These are phyloP conservation scores for Argopecten irradians DNA, from an alignment of 1,140 invertebrate species.

Conservation along the genomic window DNA sequence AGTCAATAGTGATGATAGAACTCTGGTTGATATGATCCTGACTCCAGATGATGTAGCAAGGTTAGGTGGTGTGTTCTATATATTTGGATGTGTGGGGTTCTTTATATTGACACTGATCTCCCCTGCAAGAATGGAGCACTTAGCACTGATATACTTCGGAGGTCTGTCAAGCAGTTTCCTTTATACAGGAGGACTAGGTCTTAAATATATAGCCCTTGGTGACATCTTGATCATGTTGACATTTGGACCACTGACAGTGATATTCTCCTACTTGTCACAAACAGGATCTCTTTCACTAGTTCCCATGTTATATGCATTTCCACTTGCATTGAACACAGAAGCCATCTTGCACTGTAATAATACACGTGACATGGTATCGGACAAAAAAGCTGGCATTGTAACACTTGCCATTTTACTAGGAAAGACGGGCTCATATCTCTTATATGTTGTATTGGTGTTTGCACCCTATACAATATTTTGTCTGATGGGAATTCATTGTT, in stretches of 20 bases:
- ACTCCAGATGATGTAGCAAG: conserved; percentile 91
- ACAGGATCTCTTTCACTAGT: conserved; percentile 84
- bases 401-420: conserved; percentile 96
- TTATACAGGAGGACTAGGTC: conserved; percentile 89
- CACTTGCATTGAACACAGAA: conserved; percentile 94
- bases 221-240: conserved; percentile 93
- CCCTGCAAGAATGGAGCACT: conserved; percentile 93
- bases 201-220: conserved; percentile 95
- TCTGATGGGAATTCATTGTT: conserved; percentile 86
- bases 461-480: conserved; percentile 93
- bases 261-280: conserved; percentile 95
- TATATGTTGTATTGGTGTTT: conserved; percentile 94
- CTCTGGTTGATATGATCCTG: conserved; percentile 92
- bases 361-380: conserved; percentile 91
- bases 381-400: conserved; percentile 90
- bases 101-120: conserved; percentile 87
- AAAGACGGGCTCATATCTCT: conserved; percentile 90
- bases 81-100: conserved; percentile 92
- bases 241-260: conserved; percentile 95
- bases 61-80: conserved; percentile 91
- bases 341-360: conserved; percentile 97
- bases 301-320: conserved; percentile 93
- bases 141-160: conserved; percentile 95
- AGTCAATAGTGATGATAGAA: conserved; percentile 91
- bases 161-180: conserved; percentile 90